Base-by-base conservation (phyloP, 2,797 vertebrate genomes). In the Tauraco hartlaubi region DNA sequence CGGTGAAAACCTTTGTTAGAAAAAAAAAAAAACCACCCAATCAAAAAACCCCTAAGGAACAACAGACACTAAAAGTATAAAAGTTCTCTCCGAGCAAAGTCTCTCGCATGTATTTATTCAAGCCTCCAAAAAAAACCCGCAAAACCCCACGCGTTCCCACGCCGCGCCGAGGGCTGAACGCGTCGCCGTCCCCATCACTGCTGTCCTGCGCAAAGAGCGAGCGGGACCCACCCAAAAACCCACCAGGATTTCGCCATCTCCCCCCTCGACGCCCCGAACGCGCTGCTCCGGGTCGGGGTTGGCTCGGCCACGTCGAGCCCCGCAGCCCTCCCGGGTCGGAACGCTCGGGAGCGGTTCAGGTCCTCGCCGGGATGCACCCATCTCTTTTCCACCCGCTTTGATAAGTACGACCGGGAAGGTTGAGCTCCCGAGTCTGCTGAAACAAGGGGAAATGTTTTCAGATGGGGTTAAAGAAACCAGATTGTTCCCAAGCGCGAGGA, bases 391-490 rank as follows among this genome's bases (percentile, higher is more conserved):
- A 43, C 67, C 49, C 2, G 29, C 89, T 51, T 46, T 80, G 25
- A 9, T 17, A 15, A 76, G 81, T 20, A n/a, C 73, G 21, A 31
- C 13, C 69, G 28, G 78, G 89, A 93, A 93, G 87, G 94, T 95
- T 93, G 94, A 96, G 89, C 95, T 96, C 87, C 62, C 75, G 20
- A 86, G 94, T 48, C 96, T 88, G 88, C 67, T 69, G 85, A 90
- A 97, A 88, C 76, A 76, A 75, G 96, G 71, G 73, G 85, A 97
- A 94, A 92, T 94, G 58, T 97, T 97, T 97, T 94, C 94, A 91
- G 92, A 90, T 46, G 89, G 96, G 95, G 97, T 92, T 94, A 88
- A 88, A 94, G 96, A 93, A 96, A 95, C 88, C 81, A 51, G 96
- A 96, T 90, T 78, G 95, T 96, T 98, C 97, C 97, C 97, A 33